phyloP scores from a whole-genome alignment of 2,113 vertebrate species.

The Phaethornis superciliosus region DNA sequence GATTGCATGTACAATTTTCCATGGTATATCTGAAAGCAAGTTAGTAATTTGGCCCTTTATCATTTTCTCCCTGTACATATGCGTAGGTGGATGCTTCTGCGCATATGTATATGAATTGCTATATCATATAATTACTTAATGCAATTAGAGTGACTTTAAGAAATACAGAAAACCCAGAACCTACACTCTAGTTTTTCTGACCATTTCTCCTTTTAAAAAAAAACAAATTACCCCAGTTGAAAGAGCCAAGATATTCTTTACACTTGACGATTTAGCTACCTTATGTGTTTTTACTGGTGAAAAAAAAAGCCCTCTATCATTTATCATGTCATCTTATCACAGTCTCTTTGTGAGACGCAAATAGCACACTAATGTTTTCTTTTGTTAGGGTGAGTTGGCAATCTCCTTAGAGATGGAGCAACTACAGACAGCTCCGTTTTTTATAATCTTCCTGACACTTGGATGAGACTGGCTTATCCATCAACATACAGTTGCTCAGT shows the following conservation, averaged over 20 bases:
- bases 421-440: slow-evolving; percentile 92
- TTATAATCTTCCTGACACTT: slow-evolving; percentile 90
- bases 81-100: slow-evolving; percentile 49
- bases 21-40: slow-evolving; percentile 39
- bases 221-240: slow-evolving; percentile 60
- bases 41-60: slow-evolving; percentile 63
- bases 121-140: slow-evolving; percentile 55
- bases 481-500: slow-evolving; percentile 85
- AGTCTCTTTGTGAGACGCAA: slow-evolving; percentile 84
- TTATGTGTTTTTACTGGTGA: slow-evolving; percentile 81
- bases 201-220: slow-evolving; percentile 63
- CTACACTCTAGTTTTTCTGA: slow-evolving; percentile 35
- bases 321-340: slow-evolving; percentile 96
- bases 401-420: slow-evolving; percentile 93
- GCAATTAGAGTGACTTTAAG: slow-evolving; percentile 39
- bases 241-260: slow-evolving; percentile 72
- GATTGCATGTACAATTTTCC: slow-evolving; percentile 50
- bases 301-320: slow-evolving; percentile 76
- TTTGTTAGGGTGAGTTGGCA: slow-evolving; percentile 95
- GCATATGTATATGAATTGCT: not conserved
- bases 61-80: slow-evolving; percentile 20
- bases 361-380: slow-evolving; percentile 95
- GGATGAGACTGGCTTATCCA: slow-evolving; percentile 89
- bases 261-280: slow-evolving; percentile 70
- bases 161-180: slow-evolving; percentile 15